Evolutionary conservation across 1,140 invertebrate genomes (phyloP), one percentile per base, ranked within the genome.

Genomic region (Hetaerina americana): DNA sequence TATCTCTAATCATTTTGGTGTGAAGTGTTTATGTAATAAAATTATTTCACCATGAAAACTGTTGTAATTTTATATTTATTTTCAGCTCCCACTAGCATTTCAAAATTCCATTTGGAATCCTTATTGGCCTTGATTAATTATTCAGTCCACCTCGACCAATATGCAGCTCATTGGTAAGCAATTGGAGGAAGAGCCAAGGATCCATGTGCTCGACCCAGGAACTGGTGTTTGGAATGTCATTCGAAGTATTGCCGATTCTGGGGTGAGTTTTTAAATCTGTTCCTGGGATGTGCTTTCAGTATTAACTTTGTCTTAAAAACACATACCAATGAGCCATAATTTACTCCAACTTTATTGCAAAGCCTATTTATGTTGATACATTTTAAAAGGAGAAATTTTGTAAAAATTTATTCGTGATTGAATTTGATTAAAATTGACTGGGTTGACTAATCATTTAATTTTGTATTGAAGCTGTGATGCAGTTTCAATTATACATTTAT

Each of bases 181-280:
- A 69, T 49, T 67, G 25, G 66, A 72, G 18, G 68, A 72, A 26
- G 70, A 74, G 10, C 75, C 75, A 27, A 57, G 71, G 26, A 78
- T 78, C 67, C 73, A 77, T 70, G 74, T 78, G 18, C 66, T 78
- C 72, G 74, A 77, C n/a, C 27, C 74, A 22, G 71, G 74, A n/a
- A 72, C 72, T 12, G 70, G 73, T 25, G 72, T 74, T 5, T 69
- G 69, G 70, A 73, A 73, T 15, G 74, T 78, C 25, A 75, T 78
- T 25, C 71, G 72, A n/a, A 72, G 69, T 27, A 76, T 78, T 67
- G 73, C 74, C 24, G 71, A 75, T n/a, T 77, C 76, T 68, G 76
- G 75, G 49, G 75, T 76, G 67, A 73, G 75, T 73, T 22, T 15
- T 70, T 15, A 27, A 12, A n/a, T 18, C 26, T 27, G 24, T 8